Evolutionary conservation across 2,797 vertebrate genomes (phyloP), one percentile per base, ranked within the genome.

Genomic region (Typhlichthys subterraneus): DNA sequence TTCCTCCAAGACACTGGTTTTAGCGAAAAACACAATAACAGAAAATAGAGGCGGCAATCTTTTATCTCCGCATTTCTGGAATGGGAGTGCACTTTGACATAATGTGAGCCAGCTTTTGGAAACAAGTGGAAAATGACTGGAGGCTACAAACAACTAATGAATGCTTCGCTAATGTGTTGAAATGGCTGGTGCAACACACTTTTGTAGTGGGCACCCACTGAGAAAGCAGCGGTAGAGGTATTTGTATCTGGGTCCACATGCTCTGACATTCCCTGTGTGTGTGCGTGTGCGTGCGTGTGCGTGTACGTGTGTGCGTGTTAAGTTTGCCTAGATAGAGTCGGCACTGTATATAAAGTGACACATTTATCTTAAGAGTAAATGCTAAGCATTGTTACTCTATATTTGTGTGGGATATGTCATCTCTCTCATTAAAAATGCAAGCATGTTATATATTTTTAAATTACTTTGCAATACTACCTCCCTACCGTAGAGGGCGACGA

Each of bases 41-140:
- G 76, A 81, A 84, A 88, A 80, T 82, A 69, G 72, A 75, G 67
- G 67, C 63, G 56, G 73, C 62, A 88, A 91, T 91, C 85, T 87
- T 88, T 83, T 85, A 91, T 91, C 87, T 84, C 67, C 14, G 51
- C 75, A 82, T 82, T 85, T 87, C 75, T 85, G 85, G 79, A 72
- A 66, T 47, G 46, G 80, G 77, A 87, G 89, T 89, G 83, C 80
- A 87, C 80, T 71, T 76, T 85, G 75, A 83, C 79, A 90, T 89
- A 91, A 92, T 92, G 83, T 75, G 89, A 88, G 86, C 88, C 90
- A 92, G 89, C 84, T 91, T 92, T 89, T 63, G 74, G 88, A 87
- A 88, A 85, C 86, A 90, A 89, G 88, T 90, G 91, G 91, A 93
- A 93, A 93, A 91, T 89, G 83, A 82, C 91, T 88, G 57, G 73